These are phyloP conservation scores for Polydrusus cervinus DNA, from an alignment of 2,888 invertebrate species.

Conservation along the genomic window DNA sequence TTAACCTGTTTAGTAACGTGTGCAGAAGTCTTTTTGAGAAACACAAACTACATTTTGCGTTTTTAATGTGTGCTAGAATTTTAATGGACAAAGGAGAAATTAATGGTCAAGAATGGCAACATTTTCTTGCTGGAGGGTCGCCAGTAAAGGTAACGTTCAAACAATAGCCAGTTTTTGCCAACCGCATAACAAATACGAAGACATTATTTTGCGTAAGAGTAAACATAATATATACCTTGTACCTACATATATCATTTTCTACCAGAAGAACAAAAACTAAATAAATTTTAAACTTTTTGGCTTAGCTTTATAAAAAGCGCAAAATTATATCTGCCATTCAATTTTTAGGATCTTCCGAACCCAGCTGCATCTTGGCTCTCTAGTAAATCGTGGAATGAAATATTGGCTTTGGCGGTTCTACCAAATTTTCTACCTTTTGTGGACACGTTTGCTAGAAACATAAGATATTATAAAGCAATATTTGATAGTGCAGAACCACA, in stretches of 20 bases:
- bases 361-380: slow-evolving; percentile 89
- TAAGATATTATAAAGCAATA: slow-evolving; percentile 75
- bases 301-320: too few relatives aligned
- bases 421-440: slow-evolving; percentile 78
- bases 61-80: slow-evolving; percentile 82
- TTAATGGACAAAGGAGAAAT: slow-evolving; percentile 77
- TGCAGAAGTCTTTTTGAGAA: slow-evolving; percentile 92
- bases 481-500: slow-evolving; percentile 83
- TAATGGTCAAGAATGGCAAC: slow-evolving; percentile 80
- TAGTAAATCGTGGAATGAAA: slow-evolving; percentile 85
- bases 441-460: slow-evolving; percentile 74
- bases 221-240: too few relatives aligned
- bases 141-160: slow-evolving; percentile 72
- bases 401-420: slow-evolving; percentile 81
- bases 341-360: slow-evolving; percentile 75
- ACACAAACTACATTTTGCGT: slow-evolving; percentile 90
- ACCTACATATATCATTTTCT: too few relatives aligned
- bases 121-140: slow-evolving; percentile 83
- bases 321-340: too few relatives aligned
- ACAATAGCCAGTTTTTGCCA: too few relatives aligned
- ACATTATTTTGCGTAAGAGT: too few relatives aligned
- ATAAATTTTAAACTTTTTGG: too few relatives aligned
- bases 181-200: too few relatives aligned
- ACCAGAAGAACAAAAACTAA: too few relatives aligned
- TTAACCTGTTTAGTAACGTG: slow-evolving; percentile 88